phyloP scores from a whole-genome alignment of 2,888 invertebrate species.

The Andrena trimmerana region DNA sequence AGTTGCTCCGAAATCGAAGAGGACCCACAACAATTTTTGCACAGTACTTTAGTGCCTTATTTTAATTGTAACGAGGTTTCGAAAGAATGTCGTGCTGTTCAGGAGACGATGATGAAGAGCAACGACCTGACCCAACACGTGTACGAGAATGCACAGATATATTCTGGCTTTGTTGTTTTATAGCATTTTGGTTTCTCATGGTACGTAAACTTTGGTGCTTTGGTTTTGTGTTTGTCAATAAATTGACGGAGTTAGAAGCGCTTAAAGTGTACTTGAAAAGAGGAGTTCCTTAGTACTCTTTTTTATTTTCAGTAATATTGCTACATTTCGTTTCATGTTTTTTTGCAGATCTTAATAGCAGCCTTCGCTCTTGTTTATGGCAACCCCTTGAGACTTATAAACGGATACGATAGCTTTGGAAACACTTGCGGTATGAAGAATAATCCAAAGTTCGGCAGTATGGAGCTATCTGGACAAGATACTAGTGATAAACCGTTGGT shows the following conservation, averaged over 20 bases:
- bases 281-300: background rate
- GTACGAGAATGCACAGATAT: conserved; percentile 93
- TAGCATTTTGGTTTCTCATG: conserved; percentile 94
- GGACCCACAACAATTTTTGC: conserved; percentile 20
- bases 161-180: conserved; percentile 92
- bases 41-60: conserved; percentile 33
- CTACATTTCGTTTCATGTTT: conserved; percentile 52
- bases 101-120: conserved; percentile 81
- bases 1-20: conserved; percentile 39
- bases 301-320: conserved; percentile 20
- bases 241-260: background rate
- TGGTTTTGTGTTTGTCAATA: background rate
- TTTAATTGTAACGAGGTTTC: conserved; percentile 2
- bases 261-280: conserved; percentile 10
- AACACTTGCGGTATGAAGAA: conserved; percentile 95
- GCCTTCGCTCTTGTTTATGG: conserved; percentile 96
- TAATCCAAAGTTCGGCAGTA: conserved; percentile 91
- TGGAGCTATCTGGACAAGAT: conserved; percentile 92
- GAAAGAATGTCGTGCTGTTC: conserved; percentile 78
- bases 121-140: conserved; percentile 85
- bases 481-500: conserved; percentile 90
- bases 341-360: conserved; percentile 91
- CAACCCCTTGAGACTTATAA: conserved; percentile 93
- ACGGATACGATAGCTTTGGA: conserved; percentile 97
- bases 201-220: conserved; percentile 85